Base-by-base conservation (phyloP, 2,113 vertebrate genomes). In the Rhinolophus sinicus region DNA sequence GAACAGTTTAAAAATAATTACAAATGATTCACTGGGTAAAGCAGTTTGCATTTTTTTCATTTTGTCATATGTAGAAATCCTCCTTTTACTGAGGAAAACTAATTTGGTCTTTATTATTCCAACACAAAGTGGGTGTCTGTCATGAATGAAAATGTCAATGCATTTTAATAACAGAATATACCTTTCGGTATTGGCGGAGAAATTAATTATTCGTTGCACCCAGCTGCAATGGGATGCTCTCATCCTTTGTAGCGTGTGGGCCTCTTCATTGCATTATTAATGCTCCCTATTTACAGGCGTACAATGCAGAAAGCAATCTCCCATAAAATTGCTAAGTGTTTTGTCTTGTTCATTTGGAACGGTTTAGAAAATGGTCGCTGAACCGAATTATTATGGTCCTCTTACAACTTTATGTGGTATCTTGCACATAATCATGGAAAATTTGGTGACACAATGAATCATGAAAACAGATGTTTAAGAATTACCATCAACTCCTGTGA, bases 21-120 rank as follows among this genome's bases (percentile, higher is more conserved):
- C 30, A 5, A 26, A n/a, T 80, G 62, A 65, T 3, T 88, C 77
- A 69, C 35, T 6, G 65, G 8, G 47, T 10, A 11, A 38, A 86
- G 28, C 56, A 67, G 88, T 92, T 89, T 52, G 60, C 52, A 12
- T 85, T 81, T 67, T 22, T n/a, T 28, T n/a, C 33, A 50, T 40
- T 77, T 14, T 67, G 73, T 56, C 77, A 67, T 95, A 33, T 65
- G 72, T 58, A 73, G 50, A 94, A 90, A 88, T 58, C 38, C 21
- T 92, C 44, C 78, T 54, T 73, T 65, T 70, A 60, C 47, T 65
- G 60, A 62, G 35, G 70, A 83, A 85, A 76, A 91, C 85, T 73
- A 92, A 95, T 65, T 82, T 64, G 81, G 22, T 95, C 54, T 86
- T 83, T 96, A 77, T 96, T 90, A 97, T 95, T 97, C 73, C 62